Base-by-base conservation (phyloP, 1,140 invertebrate genomes). In the Papilio helenus region DNA sequence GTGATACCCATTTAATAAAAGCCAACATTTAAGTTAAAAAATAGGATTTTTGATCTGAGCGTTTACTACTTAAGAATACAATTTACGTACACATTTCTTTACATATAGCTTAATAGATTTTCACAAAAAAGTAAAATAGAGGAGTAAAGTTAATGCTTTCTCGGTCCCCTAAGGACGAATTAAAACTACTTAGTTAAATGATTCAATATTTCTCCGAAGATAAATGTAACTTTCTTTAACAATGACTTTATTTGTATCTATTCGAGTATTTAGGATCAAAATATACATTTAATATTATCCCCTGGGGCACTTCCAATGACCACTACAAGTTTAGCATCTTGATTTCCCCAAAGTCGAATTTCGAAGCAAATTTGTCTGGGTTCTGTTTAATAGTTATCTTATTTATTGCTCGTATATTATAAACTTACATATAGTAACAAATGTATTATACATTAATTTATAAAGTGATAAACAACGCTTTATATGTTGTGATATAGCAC, bases 321-420 rank as follows among this genome's bases (percentile, higher is more conserved):
- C 84, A 87, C 82, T 86, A 82, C 81, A 85, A 87, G 85, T 86
- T 90, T 85, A 86, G 76, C 86, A 87, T 91, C 90, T 91, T 90
- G 88, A 92, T 93, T 92, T 92, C 91, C 91, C 89, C 58, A 83
- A 83, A 89, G 90, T 85, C 88, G 74, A 91, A 92, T 90, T 77
- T 92, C 83, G 82, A 82, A 84, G 79, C 73, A 72, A 76, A 79
- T 78, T 76, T 82, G 46, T 77, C 68, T 80, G 76, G 76, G 42
- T 77, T 65, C 55, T 65, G 58, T 77, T 77, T 77, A 77, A 65
- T 49, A 49, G 72, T 74, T 77, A 65, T 65, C 76, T 61, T 77
- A 77, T 77, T 77, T 65, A 77, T 77, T 44, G 58, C 29, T 2
- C 76, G 20, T 77, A 77, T 65, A n/a, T 77, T 65, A 14, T 44